A percentile compares a stretch with the other conserved stretches of the same genome.
These are phyloP conservation scores for Mus minutoides DNA, from an alignment of 2,797 vertebrate genomes.

Conservation along the genomic window DNA sequence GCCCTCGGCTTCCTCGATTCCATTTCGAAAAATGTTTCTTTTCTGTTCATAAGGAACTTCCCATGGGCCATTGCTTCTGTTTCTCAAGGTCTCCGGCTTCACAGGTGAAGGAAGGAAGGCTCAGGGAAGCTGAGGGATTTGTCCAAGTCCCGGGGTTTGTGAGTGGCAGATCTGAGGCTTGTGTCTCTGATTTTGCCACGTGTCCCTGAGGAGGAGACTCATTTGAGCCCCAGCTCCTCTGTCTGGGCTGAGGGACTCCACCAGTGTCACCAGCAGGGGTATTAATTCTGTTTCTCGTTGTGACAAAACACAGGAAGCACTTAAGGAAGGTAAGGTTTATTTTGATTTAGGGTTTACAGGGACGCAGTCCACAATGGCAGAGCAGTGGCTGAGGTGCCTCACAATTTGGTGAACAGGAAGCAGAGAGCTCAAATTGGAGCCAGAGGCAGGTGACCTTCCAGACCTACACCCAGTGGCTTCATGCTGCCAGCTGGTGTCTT, in stretches of 20 bases:
- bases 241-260: neutral
- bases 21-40: neutral
- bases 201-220: neutral
- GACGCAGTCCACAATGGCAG: neutral
- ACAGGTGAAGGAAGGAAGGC: neutral
- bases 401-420: neutral
- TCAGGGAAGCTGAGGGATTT: neutral
- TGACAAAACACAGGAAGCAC: neutral
- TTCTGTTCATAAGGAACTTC: neutral
- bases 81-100: neutral
- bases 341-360: neutral
- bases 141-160: neutral
- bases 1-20: neutral
- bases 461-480: neutral
- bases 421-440: neutral
- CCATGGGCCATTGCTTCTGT: no score
- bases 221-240: neutral
- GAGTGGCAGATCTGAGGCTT: neutral
- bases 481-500: neutral
- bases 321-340: neutral
- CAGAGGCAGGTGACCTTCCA: neutral
- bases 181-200: neutral
- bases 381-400: neutral
- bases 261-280: neutral
- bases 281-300: neutral